These are phyloP conservation scores for Pollenia griseotomentosa DNA, from an alignment of 2,888 invertebrate species.

Conservation along the genomic window DNA sequence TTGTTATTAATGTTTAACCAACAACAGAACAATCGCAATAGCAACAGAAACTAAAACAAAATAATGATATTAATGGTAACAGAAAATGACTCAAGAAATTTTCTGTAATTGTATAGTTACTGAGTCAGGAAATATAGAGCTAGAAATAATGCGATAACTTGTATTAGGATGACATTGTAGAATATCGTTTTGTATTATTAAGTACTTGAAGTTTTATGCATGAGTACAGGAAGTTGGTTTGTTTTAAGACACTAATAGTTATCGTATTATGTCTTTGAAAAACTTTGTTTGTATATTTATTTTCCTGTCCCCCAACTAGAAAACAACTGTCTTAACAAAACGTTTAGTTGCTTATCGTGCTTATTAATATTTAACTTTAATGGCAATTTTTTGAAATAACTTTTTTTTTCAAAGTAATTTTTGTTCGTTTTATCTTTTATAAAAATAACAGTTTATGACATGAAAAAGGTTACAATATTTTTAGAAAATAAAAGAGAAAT, in stretches of 20 bases:
- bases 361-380: too few species aligned
- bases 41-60: background rate
- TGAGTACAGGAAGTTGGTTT: too few species aligned
- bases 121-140: background rate
- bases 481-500: too few species aligned
- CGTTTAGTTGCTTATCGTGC: too few species aligned
- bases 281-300: background rate
- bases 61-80: background rate
- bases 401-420: too few species aligned
- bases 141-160: background rate
- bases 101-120: background rate
- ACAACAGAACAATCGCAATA: background rate
- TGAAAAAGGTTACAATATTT: too few species aligned
- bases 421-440: too few species aligned
- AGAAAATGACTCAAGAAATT: constrained; percentile 13
- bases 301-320: background rate
- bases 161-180: constrained; percentile 39
- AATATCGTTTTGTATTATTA: background rate
- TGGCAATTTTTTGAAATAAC: too few species aligned
- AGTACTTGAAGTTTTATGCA: too few species aligned
- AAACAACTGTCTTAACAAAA: background rate
- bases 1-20: constrained; percentile 48
- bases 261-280: background rate
- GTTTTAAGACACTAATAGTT: constrained; percentile 8
- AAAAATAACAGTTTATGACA: too few species aligned